Evolutionary conservation across 2,888 invertebrate genomes (phyloP), one percentile per base, ranked within the genome.

Genomic region (Tubulanus polymorphus): DNA sequence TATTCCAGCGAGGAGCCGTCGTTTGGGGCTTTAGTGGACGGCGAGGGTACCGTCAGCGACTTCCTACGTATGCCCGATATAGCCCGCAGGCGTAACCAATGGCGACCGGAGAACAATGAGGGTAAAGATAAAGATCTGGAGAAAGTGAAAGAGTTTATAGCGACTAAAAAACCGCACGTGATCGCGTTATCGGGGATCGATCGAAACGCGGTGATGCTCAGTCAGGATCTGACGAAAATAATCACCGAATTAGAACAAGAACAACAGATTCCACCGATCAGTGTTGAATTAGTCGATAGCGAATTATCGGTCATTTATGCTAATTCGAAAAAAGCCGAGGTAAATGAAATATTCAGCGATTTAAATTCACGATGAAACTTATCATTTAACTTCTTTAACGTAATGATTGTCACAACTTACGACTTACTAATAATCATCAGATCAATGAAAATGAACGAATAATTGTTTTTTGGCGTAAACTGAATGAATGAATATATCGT

Each of bases 31-130:
- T 80, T 95, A 27, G 84, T 95, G 51, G 89, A 88, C 48, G 87
- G 88, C 0, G 93, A 94, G 68, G 96, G 95, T 1, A 93, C 94
- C 70, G 89, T 95, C 48, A 88, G 88, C 0, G 97, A 97, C 79
- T 91, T 91, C 75, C 80, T 96, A 55, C 85, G 94, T 0, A 81
- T 97, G 66, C 91, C 92, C 12, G 87, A 93, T 79, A 82, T 99
- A 52, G 82, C 92, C 54, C 91, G 89, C 76, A 84, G 90, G 1
- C 88, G 89, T 70, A 91, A 89, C 72, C 72, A 68, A 65, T 71
- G 81, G 85, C 0, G 91, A 91, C 76, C 67, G 91, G 51, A 73
- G 83, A 15, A 86, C 85, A 28, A 66, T 92, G 41, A 84, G 84
- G 61, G 88, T n/a, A n/a, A 73, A 72, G 69, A 65, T 71, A 81